Evolutionary conservation across 2,797 vertebrate genomes (phyloP), one percentile per base, ranked within the genome.

Genomic region (Australoheros facetus): DNA sequence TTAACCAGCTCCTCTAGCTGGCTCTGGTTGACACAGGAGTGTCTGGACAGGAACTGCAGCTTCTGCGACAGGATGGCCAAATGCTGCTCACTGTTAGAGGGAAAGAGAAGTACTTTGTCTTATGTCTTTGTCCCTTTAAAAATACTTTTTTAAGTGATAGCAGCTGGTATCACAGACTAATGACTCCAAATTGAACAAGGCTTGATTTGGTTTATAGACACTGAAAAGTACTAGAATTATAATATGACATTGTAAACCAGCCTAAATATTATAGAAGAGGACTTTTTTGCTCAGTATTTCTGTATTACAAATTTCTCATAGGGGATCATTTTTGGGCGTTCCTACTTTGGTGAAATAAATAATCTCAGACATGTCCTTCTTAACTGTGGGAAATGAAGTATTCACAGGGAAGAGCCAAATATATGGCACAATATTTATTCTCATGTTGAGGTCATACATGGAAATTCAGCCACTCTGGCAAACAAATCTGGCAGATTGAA

Each of bases 1-100:
- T 98, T 97, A 75, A 99, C 97, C 88, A 99, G 95, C 81, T 98
- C 96, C 88, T 99, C 98, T 91, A 99, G 95, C 88, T 99, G 96
- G 10, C 96, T 97, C 76, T 96, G 95, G 91, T 97, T 98, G 88
- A 99, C 97, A 86, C 98, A 99, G 56, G 97, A 84, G 78, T 99
- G 97, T 75, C 94, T 94, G 83, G 97, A 96, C 76, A 99, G 95
- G 89, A 99, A 99, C 28, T 96, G 95, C 78, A 97, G 95, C 93
- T 99, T 99, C 96, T 98, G 97, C 89, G 96, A 94, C 92, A 98
- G 91, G 79, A 99, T 98, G 84, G 97, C 96, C 87, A 96, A 92
- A 92, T 96, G 97, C 96, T 98, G 97, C 21, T 95, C 93, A 75
- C 94, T 95, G 48, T 79, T 45, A 59, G 26, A 79, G 23, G 69